Evolutionary conservation across 2,113 vertebrate species (phyloP).

Genomic region (Eulemur rufifrons): DNA sequence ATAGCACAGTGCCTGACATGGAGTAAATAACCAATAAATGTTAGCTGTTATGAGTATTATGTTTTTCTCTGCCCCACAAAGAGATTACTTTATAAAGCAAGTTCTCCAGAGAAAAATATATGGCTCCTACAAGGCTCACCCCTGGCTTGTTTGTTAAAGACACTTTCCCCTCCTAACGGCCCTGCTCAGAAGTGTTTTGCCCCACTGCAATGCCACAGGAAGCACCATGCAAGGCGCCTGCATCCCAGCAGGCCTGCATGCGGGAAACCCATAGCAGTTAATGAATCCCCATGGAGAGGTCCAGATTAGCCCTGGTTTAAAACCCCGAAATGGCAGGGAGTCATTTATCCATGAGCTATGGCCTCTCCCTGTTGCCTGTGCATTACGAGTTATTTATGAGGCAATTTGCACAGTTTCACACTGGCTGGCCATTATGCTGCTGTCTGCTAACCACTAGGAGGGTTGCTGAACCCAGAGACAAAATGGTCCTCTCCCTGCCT

Average conservation of each 20-base stretch:
- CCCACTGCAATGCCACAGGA: slow-evolving; percentile 22
- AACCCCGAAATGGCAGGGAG: slow-evolving; percentile 80
- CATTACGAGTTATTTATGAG: slow-evolving; percentile 87
- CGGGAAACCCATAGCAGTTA: slow-evolving; percentile 80
- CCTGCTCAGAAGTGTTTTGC: slow-evolving; percentile 68
- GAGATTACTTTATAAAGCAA: slow-evolving; percentile 36
- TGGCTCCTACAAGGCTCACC: background rate
- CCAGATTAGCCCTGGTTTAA: slow-evolving; percentile 82
- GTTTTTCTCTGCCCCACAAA: slow-evolving; percentile 28
- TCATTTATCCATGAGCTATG: slow-evolving; percentile 83
- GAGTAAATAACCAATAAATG: background rate
- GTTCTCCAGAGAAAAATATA: slow-evolving; percentile 32
- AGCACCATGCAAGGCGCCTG: slow-evolving; percentile 53
- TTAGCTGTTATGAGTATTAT: background rate
- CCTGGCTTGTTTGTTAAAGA: background rate
- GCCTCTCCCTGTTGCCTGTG: slow-evolving; percentile 75
- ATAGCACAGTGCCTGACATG: background rate
- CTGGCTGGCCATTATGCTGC: slow-evolving; percentile 83
- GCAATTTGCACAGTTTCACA: slow-evolving; percentile 85
- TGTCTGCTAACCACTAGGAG: slow-evolving; percentile 74
- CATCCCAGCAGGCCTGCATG: slow-evolving; percentile 62
- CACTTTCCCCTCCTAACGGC: slow-evolving; percentile 46
- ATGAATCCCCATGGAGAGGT: slow-evolving; percentile 82
- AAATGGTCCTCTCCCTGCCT: slow-evolving; percentile 54
- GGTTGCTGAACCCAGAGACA: slow-evolving; percentile 61